phyloP scores from a whole-genome alignment of 2,888 invertebrate genomes.

The Mesochorus sp. region DNA sequence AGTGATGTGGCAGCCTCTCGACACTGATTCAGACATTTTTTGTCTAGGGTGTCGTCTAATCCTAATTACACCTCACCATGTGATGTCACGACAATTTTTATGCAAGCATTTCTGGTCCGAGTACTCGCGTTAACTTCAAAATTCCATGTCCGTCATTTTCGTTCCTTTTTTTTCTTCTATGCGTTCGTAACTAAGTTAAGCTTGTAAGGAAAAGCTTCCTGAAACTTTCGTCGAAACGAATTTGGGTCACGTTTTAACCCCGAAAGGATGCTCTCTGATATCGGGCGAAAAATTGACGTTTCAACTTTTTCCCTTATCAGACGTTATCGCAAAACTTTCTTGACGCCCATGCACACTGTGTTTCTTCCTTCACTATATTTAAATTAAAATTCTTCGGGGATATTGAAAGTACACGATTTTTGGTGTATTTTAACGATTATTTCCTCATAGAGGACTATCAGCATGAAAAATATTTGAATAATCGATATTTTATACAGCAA shows the following conservation, averaged over 20 bases:
- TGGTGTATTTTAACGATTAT: no score
- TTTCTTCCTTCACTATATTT: no score
- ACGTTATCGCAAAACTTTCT: no score
- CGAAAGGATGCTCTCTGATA: background rate
- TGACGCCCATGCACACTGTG: no score
- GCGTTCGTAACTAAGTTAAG: background rate
- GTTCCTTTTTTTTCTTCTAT: background rate
- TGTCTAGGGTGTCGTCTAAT: no score
- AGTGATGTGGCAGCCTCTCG: no score
- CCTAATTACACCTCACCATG: no score
- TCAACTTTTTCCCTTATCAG: background rate
- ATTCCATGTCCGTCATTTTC: background rate
- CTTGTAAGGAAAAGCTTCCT: background rate
- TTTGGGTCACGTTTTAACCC: background rate
- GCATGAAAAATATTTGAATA: no score
- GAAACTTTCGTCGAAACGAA: background rate
- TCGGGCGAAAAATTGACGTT: background rate
- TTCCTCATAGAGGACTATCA: no score
- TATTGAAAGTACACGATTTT: no score
- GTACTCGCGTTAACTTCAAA: slow-evolving; percentile 1
- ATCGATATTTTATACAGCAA: no score
- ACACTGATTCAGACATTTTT: background rate
- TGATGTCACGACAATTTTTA: background rate
- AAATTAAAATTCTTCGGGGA: no score
- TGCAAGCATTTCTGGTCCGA: background rate